These are phyloP conservation scores for Centruroides sculpturatus DNA, from an alignment of 1,140 invertebrate genomes.

Conservation along the genomic window DNA sequence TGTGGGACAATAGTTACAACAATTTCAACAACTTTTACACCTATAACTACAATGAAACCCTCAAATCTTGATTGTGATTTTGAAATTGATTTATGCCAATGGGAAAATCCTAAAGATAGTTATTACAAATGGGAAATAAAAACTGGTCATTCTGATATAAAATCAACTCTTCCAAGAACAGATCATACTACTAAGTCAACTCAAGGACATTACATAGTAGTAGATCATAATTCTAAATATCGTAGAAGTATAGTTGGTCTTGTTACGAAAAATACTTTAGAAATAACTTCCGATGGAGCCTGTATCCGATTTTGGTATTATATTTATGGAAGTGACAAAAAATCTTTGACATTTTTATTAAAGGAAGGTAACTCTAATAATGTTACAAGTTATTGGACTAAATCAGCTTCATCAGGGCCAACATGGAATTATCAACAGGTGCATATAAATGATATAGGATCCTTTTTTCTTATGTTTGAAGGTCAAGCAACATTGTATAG, in stretches of 20 bases:
- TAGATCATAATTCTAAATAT: background rate
- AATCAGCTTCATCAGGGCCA: constrained; percentile 11
- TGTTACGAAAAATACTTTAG: constrained; percentile 1
- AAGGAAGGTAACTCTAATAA: background rate
- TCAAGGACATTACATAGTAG: constrained; percentile 6
- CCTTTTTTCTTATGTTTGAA: constrained; percentile 6
- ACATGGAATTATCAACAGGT: constrained; percentile 14
- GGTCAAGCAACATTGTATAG: constrained; percentile 3
- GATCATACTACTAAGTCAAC: constrained; percentile 11
- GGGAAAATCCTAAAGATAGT: constrained; percentile 4
- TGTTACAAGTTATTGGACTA: background rate
- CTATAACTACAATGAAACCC: background rate
- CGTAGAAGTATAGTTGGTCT: background rate
- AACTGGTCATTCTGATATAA: constrained; percentile 6
- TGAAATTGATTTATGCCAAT: constrained; percentile 6
- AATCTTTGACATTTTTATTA: background rate
- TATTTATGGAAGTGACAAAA: constrained; percentile 3
- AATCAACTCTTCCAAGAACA: constrained; percentile 2
- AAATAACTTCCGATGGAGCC: background rate
- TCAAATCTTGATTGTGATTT: constrained; percentile 11
- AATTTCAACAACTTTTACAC: constrained; percentile 1
- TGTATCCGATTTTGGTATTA: constrained; percentile 17
- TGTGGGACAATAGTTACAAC: constrained; percentile 2
- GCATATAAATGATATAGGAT: background rate
- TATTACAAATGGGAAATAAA: background rate